These are phyloP conservation scores for Nesospiza acunhae DNA, from an alignment of 2,113 vertebrate genomes.

Conservation along the genomic window DNA sequence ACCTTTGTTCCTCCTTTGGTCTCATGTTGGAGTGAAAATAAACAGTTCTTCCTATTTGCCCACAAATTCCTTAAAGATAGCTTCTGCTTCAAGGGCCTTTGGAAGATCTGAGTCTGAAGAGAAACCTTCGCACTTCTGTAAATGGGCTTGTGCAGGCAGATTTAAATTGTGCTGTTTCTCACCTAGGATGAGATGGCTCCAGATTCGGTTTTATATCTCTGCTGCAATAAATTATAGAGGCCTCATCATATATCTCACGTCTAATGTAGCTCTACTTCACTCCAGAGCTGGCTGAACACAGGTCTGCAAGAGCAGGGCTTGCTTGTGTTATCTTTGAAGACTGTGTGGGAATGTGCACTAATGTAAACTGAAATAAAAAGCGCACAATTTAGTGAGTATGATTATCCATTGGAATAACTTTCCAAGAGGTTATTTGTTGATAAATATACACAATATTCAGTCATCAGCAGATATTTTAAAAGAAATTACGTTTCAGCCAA, in stretches of 20 bases:
- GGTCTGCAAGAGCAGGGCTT: not conserved
- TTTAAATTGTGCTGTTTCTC: not conserved
- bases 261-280: not conserved
- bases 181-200: not conserved
- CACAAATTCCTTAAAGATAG: not conserved
- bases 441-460: not conserved
- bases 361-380: not conserved
- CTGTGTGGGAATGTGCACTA: not conserved
- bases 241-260: not conserved
- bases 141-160: not conserved
- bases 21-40: not conserved
- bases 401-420: not conserved
- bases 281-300: not conserved
- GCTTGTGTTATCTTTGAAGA: not conserved
- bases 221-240: not conserved
- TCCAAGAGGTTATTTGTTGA: not conserved
- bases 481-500: not conserved
- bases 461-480: not conserved
- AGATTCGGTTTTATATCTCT: not conserved
- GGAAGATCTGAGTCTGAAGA: not conserved
- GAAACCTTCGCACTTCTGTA: not conserved
- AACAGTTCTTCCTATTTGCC: not conserved
- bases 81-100: not conserved
- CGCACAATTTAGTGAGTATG: not conserved
- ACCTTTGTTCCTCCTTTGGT: not conserved